These are phyloP conservation scores for Hydraecia micacea DNA, from an alignment of 2,888 invertebrate species.

Conservation along the genomic window DNA sequence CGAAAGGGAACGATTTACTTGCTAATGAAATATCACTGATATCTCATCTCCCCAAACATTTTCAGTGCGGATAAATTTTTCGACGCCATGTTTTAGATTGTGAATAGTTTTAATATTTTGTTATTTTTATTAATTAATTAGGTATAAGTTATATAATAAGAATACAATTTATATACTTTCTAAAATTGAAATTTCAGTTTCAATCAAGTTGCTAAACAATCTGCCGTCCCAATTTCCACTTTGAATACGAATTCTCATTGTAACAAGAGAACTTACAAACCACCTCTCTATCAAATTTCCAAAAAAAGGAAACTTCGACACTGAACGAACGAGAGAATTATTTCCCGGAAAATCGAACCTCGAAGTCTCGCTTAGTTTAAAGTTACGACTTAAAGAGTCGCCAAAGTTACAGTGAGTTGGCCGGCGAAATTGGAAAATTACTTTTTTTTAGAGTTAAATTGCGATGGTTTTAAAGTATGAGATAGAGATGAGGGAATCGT, in stretches of 20 bases:
- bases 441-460: conserved; percentile 61
- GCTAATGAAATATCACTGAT: too few relatives aligned
- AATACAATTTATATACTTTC: background rate
- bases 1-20: too few relatives aligned
- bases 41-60: background rate
- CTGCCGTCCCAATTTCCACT: background rate
- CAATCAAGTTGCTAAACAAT: background rate
- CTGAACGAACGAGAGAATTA: conserved; percentile 39
- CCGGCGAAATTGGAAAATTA: conserved; percentile 61
- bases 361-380: conserved; percentile 48
- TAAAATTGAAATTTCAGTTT: background rate
- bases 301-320: conserved; percentile 12
- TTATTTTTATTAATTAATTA: too few relatives aligned
- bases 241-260: conserved; percentile 2
- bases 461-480: conserved; percentile 55
- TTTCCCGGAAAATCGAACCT: conserved; percentile 42
- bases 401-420: conserved; percentile 35
- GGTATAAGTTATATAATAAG: background rate
- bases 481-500: background rate
- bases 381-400: conserved; percentile 54
- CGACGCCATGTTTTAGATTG: background rate
- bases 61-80: background rate
- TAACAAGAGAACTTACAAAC: conserved; percentile 19
- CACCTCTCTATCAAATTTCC: background rate
- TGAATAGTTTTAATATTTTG: too few relatives aligned